Conservation (phyloP, 2,888 invertebrate species). For the Amphipoea oculea region DNA sequence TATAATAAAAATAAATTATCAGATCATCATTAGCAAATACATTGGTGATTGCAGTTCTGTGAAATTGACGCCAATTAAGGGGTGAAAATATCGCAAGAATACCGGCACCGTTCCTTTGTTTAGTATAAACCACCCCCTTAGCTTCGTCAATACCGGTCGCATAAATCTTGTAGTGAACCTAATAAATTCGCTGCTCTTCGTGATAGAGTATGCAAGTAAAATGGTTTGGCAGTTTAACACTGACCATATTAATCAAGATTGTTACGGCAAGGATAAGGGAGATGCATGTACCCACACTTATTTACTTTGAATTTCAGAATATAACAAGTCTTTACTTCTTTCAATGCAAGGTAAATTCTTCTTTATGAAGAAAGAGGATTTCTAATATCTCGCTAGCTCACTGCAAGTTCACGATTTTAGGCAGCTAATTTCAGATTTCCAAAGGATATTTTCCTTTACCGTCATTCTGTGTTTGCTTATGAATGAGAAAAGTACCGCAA, state of each 20-base stretch:
- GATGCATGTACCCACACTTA: neutral
- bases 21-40: neutral
- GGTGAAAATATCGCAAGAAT: neutral
- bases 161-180: conserved; percentile 38
- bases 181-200: conserved; percentile 32
- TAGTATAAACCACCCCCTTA: conserved; percentile 3
- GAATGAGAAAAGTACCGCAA: neutral
- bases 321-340: neutral
- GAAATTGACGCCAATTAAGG: neutral
- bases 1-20: no score
- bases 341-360: neutral
- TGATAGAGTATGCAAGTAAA: conserved; percentile 16
- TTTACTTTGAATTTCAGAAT: no score
- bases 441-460: neutral
- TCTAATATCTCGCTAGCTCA: neutral
- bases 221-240: conserved; percentile 12
- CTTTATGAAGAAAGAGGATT: neutral
- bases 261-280: neutral
- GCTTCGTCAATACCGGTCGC: conserved; percentile 9
- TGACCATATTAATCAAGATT: conserved; percentile 26
- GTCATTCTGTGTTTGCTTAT: neutral
- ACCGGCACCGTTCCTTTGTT: neutral
- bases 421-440: neutral
- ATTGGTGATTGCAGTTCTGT: neutral
- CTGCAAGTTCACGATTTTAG: neutral